Base-by-base conservation (phyloP, 2,797 vertebrate genomes). In the Yasuhikotakia modesta region DNA sequence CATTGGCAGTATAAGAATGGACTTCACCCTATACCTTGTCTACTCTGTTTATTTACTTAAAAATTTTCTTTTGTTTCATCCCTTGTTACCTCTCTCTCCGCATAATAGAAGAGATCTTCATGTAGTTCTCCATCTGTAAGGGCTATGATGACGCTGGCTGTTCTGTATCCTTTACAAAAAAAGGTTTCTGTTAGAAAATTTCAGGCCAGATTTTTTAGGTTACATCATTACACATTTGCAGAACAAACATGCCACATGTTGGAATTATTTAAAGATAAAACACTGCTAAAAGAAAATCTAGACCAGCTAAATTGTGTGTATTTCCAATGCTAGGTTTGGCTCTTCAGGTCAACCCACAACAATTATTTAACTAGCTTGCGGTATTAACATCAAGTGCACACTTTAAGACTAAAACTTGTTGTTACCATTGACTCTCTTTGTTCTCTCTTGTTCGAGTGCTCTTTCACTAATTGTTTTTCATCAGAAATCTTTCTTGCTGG, bases 61-160 rank as follows among this genome's bases (percentile, higher is more conserved):
- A 32, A 32, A 2, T 32, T 2, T 5, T 6, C 2, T 2, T 35
- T 35, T 5, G 4, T 35, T 63, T 24, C 14, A 8, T 32, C 4
- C 4, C 1, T 17, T 1, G 91, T 88, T 76, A 99, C 98, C 96
- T 99, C 97, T 87, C 93, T 93, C 89, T 99, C 97, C 0, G 97
- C 97, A 0, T 98, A 97, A 93, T 93, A 97, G 86, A 98, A 97
- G 0, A 96, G 92, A 73, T 98, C 92, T 70, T 98, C 97, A 0
- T 98, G 96, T 76, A 99, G 93, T 67, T 99, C 98, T 43, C 98
- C 98, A 4, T 99, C 98, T 1, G 98, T 99, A 86, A 99, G 80
- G 0, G 96, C 97, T 17, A 99, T 99, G 90, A 99, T 98, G 74
- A 99, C 97, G 2, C 98, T 99, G 68, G 98, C 98, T 2, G 96